Percentiles rank a stretch among this genome's conserved stretches.
Evolutionary conservation across 2,797 vertebrate genomes (phyloP).

Genomic region (Mionectes olivaceus): DNA sequence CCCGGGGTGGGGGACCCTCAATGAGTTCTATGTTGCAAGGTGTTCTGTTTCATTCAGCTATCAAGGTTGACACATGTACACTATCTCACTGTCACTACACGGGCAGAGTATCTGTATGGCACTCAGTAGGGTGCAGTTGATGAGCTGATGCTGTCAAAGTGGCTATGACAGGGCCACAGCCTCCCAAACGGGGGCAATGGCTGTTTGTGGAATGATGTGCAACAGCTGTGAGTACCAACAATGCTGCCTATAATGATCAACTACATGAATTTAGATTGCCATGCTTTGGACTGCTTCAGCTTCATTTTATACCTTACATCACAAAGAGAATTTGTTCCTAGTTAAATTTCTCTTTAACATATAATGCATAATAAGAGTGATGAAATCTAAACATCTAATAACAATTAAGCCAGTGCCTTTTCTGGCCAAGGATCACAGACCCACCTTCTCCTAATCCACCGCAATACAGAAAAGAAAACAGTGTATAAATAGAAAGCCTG

Average conservation of each 20-base stretch:
- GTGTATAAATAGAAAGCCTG: slow-evolving; percentile 31
- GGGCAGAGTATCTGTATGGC: neutral
- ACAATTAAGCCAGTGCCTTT: neutral
- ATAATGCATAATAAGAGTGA: neutral
- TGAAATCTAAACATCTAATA: neutral
- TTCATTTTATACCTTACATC: neutral
- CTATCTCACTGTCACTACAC: neutral
- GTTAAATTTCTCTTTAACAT: slow-evolving; percentile 19
- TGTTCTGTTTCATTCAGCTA: neutral
- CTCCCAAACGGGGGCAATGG: neutral
- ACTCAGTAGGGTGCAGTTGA: neutral
- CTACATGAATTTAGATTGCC: neutral
- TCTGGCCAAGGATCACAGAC: neutral
- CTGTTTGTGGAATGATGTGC: neutral
- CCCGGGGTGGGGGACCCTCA: neutral
- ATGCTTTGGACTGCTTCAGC: neutral
- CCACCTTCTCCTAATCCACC: neutral
- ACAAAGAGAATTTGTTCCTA: neutral
- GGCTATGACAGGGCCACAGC: neutral
- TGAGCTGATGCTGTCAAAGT: neutral
- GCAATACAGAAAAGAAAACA: neutral
- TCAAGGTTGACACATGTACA: neutral
- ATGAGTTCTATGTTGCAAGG: neutral
- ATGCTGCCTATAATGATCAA: neutral
- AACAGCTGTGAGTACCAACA: neutral